Percentiles rank a stretch among this genome's conserved stretches.
Conservation (phyloP, 2,797 vertebrate species). For the Aythya fuligula region DNA sequence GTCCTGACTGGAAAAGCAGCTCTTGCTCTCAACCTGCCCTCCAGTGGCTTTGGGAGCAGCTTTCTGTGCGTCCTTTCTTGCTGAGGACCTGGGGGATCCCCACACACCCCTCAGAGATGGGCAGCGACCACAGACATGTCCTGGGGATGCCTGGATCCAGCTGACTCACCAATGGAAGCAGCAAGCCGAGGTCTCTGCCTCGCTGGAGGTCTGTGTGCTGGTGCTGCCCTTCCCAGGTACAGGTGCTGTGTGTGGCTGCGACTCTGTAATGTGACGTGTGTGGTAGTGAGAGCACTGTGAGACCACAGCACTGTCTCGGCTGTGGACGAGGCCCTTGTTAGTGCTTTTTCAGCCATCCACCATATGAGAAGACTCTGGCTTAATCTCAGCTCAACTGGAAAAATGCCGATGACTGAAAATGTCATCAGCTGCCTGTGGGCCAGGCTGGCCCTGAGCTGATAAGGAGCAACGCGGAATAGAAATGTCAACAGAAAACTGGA, state of each 20-base stretch:
- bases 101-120: background rate
- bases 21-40: background rate
- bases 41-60: background rate
- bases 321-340: background rate
- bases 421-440: slow-evolving; percentile 59
- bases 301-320: background rate
- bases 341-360: background rate
- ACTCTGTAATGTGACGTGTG: background rate
- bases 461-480: slow-evolving; percentile 10
- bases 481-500: slow-evolving; percentile 53
- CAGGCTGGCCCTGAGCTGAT: slow-evolving; percentile 56
- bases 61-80: background rate
- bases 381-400: slow-evolving; percentile 32
- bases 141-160: background rate
- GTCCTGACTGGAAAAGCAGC: background rate
- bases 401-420: slow-evolving; percentile 21
- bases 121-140: background rate
- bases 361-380: background rate
- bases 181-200: background rate
- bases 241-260: rapidly evolving
- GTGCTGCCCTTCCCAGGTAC: background rate
- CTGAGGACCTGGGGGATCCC: background rate
- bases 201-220: background rate
- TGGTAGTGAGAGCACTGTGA: rapidly evolving
- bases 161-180: background rate